phyloP scores from a whole-genome alignment of 2,888 invertebrate species.

The Xanthia icteritia region DNA sequence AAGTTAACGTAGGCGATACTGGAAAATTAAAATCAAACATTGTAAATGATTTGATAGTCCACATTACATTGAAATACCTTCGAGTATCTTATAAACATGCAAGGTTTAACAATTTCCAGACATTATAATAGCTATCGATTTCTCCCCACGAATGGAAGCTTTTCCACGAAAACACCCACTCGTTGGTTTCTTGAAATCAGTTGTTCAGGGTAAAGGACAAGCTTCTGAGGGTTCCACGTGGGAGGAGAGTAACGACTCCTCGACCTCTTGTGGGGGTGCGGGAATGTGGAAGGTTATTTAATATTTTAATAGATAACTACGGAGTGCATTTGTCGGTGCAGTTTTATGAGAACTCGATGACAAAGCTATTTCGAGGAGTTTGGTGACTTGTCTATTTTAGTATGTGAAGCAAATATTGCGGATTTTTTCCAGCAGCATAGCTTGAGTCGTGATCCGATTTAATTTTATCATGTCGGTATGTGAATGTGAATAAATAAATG shows the following conservation, averaged over 20 bases:
- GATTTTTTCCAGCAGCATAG: neutral
- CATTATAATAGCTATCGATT: constrained; percentile 34
- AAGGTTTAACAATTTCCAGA: constrained; percentile 2
- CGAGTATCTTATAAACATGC: neutral
- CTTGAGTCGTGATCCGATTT: neutral
- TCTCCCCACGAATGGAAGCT: neutral
- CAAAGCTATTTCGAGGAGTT: neutral
- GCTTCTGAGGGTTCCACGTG: constrained; percentile 20
- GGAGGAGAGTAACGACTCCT: constrained; percentile 10
- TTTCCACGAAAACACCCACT: constrained; percentile 36
- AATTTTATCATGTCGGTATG: neutral
- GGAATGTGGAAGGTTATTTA: neutral
- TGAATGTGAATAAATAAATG: neutral
- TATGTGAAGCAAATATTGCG: too few species aligned
- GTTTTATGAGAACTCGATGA: neutral
- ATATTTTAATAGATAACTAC: neutral
- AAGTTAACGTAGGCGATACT: neutral
- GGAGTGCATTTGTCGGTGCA: neutral
- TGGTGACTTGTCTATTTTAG: too few species aligned
- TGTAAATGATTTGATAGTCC: neutral
- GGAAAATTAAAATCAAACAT: neutral
- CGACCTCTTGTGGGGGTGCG: constrained; percentile 18
- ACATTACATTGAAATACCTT: neutral
- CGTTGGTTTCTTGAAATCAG: constrained; percentile 27
- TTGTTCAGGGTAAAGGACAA: constrained; percentile 32